Evolutionary conservation across 2,888 invertebrate species (phyloP).

Genomic region (Ennomos erosarius): DNA sequence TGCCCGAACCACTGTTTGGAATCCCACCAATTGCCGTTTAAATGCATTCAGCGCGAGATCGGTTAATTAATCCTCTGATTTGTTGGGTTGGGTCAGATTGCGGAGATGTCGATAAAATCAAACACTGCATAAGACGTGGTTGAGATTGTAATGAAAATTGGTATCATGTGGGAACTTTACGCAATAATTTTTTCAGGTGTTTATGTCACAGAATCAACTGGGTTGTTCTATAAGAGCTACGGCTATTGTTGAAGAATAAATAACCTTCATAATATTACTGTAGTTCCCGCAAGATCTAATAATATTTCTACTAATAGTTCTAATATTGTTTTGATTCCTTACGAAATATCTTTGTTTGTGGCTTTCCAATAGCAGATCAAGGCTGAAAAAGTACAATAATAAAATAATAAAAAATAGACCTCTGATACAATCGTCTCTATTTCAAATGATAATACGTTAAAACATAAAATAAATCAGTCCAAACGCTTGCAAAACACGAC

Average conservation of each 20-base stretch:
- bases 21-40: conserved; percentile 48
- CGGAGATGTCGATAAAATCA: conserved; percentile 17
- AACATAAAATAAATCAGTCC: conserved; percentile 19
- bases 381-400: too few relatives aligned
- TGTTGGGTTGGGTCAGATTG: conserved; percentile 38
- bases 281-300: too few relatives aligned
- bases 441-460: conserved; percentile 4
- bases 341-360: too few relatives aligned
- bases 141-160: background rate
- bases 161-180: background rate
- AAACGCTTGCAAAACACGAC: conserved; percentile 24
- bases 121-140: background rate
- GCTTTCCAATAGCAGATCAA: too few relatives aligned
- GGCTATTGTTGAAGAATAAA: too few relatives aligned
- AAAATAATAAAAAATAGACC: too few relatives aligned
- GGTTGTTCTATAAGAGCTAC: too few relatives aligned
- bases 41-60: conserved; percentile 47
- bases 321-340: too few relatives aligned
- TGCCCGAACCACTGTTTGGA: conserved; percentile 37
- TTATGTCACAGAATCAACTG: too few relatives aligned
- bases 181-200: too few relatives aligned
- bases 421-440: background rate
- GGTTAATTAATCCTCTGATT: conserved; percentile 42
- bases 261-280: too few relatives aligned
- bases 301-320: too few relatives aligned